Base-by-base conservation (phyloP, 2,113 vertebrate genomes). In the Acrocephalus kingi region DNA sequence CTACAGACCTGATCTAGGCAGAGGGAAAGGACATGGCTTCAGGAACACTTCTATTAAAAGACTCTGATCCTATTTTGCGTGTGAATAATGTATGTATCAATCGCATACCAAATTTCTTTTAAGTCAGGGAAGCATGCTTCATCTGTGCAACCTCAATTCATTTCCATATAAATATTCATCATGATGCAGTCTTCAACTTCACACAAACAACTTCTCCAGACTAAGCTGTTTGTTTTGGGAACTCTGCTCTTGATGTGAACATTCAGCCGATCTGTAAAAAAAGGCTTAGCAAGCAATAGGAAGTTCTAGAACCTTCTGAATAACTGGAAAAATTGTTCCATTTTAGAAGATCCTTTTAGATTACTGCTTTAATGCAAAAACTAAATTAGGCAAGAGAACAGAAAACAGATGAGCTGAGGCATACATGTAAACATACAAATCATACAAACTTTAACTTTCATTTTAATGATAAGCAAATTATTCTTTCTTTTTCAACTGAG, bases 101-200 rank as follows among this genome's bases (percentile, higher is more conserved):
- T 88, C 1, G 0, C 76, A 1, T 30, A 78, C 48, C 3, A 3
- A 39, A 9, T 84, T 90, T 92, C 93, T 97, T 97, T 95, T 85
- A 94, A 96, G 91, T 91, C 87, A 74, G 72, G 59, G 78, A 90
- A 90, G 56, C 9, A 31, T 90, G 66, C 89, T 96, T 91, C 88
- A 46, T 95, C 95, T 96, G 79, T 90, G 94, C 94, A 96, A 95
- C 93, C 87, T 97, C 72, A 91, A 92, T 96, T 96, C 87, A 86
- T 87, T 90, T 52, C 61, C 10, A 4, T 84, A 95, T 96, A 95
- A 96, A 96, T 97, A 96, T 95, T 95, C 94, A 96, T 97, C 69
- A 54, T 31, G 72, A 86, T 0, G 67, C 94, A 93, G 93, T 71
- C 85, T 96, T 89, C 93, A 96, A 14, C 81, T 96, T 95, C 51